phyloP scores from a whole-genome alignment of 2,797 vertebrate genomes.

The Alauda arvensis region DNA sequence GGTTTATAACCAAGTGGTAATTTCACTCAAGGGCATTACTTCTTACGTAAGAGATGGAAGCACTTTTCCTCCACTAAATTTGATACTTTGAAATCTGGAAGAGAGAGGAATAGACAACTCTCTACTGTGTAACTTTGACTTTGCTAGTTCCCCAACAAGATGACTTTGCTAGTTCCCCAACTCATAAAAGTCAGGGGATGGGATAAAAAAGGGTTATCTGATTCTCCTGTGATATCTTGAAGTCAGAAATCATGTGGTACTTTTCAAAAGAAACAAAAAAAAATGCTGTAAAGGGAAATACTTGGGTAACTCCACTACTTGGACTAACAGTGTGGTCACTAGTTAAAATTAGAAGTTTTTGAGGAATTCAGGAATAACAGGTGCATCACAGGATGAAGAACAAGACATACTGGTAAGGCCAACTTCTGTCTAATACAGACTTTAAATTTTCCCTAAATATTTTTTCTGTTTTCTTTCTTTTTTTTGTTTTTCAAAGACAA shows the following conservation, averaged over 20 bases:
- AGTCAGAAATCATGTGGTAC: not conserved
- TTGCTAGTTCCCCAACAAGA: not conserved
- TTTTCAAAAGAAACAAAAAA: not conserved
- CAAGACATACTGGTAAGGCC: not conserved
- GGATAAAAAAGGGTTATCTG: not conserved
- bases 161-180: not conserved
- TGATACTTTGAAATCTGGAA: not conserved
- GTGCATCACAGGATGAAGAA: not conserved
- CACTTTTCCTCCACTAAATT: not conserved
- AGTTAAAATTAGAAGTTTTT: not conserved
- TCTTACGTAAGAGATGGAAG: not conserved
- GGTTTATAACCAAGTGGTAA: not conserved
- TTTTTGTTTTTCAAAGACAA: not conserved
- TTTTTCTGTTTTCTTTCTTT: not conserved
- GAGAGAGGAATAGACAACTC: not conserved
- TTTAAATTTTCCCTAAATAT: not conserved
- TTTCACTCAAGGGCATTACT: not conserved
- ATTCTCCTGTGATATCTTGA: not conserved
- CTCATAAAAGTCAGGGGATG: not conserved
- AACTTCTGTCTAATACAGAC: not conserved
- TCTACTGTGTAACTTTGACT: not conserved
- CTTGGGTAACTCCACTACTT: not conserved
- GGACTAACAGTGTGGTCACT: not conserved
- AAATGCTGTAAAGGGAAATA: not conserved
- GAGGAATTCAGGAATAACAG: not conserved